A percentile compares a stretch with the other conserved stretches of the same genome.
phyloP scores from a whole-genome alignment of 2,888 invertebrate genomes.

The Leptothorax acervorum region DNA sequence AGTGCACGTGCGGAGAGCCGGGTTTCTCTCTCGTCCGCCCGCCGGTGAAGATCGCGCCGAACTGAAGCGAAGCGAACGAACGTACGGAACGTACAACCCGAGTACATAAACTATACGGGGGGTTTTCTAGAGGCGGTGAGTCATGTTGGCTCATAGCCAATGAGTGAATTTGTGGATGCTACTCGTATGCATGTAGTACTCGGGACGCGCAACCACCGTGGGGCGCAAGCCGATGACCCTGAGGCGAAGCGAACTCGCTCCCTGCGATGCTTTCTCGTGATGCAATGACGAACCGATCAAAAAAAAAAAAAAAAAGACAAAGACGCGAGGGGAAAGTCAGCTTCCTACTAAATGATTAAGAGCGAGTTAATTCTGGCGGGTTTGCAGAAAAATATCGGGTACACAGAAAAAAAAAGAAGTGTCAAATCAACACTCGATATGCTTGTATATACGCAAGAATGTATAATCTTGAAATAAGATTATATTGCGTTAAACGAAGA shows the following conservation, averaged over 20 bases:
- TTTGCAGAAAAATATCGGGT: not conserved
- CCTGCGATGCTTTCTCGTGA: slow-evolving; percentile 23
- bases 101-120: slow-evolving; percentile 73
- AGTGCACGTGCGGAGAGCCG: slow-evolving; percentile 39
- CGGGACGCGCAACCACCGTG: slow-evolving; percentile 57
- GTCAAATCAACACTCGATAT: too few relatives aligned
- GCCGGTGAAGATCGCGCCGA: slow-evolving; percentile 80
- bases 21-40: slow-evolving; percentile 61
- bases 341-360: not conserved
- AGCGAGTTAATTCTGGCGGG: not conserved
- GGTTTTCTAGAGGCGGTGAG: slow-evolving; percentile 83
- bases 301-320: not conserved
- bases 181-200: slow-evolving; percentile 60
- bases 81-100: slow-evolving; percentile 47
- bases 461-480: too few relatives aligned
- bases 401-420: too few relatives aligned
- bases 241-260: slow-evolving; percentile 51
- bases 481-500: too few relatives aligned
- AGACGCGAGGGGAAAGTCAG: not conserved
- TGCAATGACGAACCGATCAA: slow-evolving; percentile 28
- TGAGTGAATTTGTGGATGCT: slow-evolving; percentile 73
- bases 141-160: slow-evolving; percentile 83
- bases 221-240: slow-evolving; percentile 60
- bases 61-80: slow-evolving; percentile 77
- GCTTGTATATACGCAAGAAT: too few relatives aligned